Base-by-base conservation (phyloP, 37 sponge, comb jelly and placozoan species). In the Diacarnus erythraeanus region DNA sequence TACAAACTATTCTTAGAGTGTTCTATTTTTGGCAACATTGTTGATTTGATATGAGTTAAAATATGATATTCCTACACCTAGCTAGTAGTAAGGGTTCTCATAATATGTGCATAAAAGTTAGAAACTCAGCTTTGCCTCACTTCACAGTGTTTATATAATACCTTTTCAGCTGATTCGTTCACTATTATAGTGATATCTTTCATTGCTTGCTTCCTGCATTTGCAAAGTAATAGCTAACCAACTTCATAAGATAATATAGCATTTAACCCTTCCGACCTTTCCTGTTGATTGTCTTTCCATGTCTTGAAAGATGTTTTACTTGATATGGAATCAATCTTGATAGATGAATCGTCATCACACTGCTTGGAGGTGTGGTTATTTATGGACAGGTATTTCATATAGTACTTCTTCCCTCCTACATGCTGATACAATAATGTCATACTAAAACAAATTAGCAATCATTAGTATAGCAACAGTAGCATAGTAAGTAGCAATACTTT, bases 261-360 rank as follows among this genome's bases (percentile, higher is more conserved):
- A 30, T 30, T 65, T 31, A 40, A 81, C 82, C 56, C 73, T 57
- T 81, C 82, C 4, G 40, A 30, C 34, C 37, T 72, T 22, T 81
- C 82, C 44, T 64, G 73, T 40, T 81, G 82, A 8, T 60, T 41
- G 6, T 36, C 1, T 31, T 81, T 81, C 82, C 82, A 81, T 26
- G 74, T 39, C 12, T 81, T 36, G 22, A 73, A 73, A 37, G 82
- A 63, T 20, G 40, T 39, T 18, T 73, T 60, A 74, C 82, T 72
- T 18, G 31, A 26, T 29, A 54, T 51, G 36, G 74, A 26, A 26
- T 74, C 74, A 51, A 6, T n/a, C 27, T 47, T 12, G 6, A 6
- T 47, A 47, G 10, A 15, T 47, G 10, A 8, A 61, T 25, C 34
- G 4, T 17, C 69, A 12, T 30, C 35, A 21, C 30, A 33, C 3